Base-by-base conservation (phyloP, 1,140 invertebrate species). In the Camponotus vicinus region DNA sequence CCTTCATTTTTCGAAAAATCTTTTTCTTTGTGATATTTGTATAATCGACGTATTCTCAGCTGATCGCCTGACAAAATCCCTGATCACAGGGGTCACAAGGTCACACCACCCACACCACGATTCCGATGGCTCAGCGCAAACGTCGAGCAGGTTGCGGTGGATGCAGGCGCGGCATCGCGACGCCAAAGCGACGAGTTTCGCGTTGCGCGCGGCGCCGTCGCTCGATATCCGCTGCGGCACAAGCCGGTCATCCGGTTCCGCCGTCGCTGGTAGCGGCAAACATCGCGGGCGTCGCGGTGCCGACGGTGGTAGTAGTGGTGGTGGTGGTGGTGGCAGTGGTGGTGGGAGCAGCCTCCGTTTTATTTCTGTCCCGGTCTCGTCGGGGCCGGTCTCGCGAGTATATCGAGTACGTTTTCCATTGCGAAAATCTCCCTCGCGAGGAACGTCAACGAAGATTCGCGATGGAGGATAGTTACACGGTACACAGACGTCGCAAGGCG, bases 391-490 rank as follows among this genome's bases (percentile, higher is more conserved):
- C 64, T 85, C 64, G 76, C 59, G 32, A 59, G 67, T 52, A 59
- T 57, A 27, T 57, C 27, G 45, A 49, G 45, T 32, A 34, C 49
- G 18, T 32, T n/a, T 69, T n/a, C 15, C 52, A 55, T 40, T 32
- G 63, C 63, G 45, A 27, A 32, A 78, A 8, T 66, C 21, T 57
- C 9, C 40, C 55, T 49, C 42, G 61, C 21, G 52, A 79, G 37
- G 27, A 79, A 45, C 9, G 34, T n/a, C 21, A 5, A 11, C 73
- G 13, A 76, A 40, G 57, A 64, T 42, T 40, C 61, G 61, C 87
- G 84, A 76, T 95, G 94, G 94, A 95, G 89, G 95, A 95, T 84
- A 95, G 94, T 91, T 95, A 95, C 89, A 92, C 91, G 85, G 93
- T 94, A 87, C 94, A 95, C 86, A 88, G 94, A 88, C 93, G 95